A percentile compares a stretch with the other conserved stretches of the same genome.
These are phyloP conservation scores for Odontomachus brunneus DNA, from an alignment of 1,140 invertebrate genomes.

Conservation along the genomic window DNA sequence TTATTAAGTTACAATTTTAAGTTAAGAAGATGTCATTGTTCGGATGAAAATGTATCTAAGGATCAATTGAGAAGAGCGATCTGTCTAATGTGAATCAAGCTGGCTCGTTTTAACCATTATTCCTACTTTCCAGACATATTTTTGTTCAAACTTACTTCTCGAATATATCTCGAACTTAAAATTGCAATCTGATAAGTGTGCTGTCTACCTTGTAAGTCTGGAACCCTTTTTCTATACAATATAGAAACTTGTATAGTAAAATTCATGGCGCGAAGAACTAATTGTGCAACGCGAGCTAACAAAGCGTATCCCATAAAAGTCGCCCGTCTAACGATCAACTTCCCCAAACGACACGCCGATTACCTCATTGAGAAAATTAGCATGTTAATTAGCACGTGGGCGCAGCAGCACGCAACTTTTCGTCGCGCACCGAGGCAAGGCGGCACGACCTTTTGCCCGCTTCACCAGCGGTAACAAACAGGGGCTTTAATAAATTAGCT, in stretches of 20 bases:
- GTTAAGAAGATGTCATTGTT: too few relatives aligned
- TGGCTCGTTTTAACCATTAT: too few relatives aligned
- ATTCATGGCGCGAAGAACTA: neutral
- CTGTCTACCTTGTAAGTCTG: too few relatives aligned
- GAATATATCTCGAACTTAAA: neutral
- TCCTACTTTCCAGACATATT: too few relatives aligned
- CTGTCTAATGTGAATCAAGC: too few relatives aligned
- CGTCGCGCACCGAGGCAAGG: neutral
- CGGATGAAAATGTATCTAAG: too few relatives aligned
- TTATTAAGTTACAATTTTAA: too few relatives aligned
- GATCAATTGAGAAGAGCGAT: too few relatives aligned
- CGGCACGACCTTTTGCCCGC: conserved; percentile 47
- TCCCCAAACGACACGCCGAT: conserved; percentile 63
- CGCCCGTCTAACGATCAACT: conserved; percentile 45
- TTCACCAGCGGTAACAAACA: conserved; percentile 41
- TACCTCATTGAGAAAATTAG: conserved; percentile 66
- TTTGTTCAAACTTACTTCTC: too few relatives aligned
- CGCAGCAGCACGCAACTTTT: conserved; percentile 37
- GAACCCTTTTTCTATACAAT: too few relatives aligned
- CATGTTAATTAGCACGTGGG: conserved; percentile 69
- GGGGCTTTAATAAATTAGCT: conserved; percentile 70
- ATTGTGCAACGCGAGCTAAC: neutral
- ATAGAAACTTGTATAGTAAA: too few relatives aligned
- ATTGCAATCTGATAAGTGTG: neutral
- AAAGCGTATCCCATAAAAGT: neutral